Conservation (phyloP, 2,113 vertebrate species). For the Pleuronectes platessa region DNA sequence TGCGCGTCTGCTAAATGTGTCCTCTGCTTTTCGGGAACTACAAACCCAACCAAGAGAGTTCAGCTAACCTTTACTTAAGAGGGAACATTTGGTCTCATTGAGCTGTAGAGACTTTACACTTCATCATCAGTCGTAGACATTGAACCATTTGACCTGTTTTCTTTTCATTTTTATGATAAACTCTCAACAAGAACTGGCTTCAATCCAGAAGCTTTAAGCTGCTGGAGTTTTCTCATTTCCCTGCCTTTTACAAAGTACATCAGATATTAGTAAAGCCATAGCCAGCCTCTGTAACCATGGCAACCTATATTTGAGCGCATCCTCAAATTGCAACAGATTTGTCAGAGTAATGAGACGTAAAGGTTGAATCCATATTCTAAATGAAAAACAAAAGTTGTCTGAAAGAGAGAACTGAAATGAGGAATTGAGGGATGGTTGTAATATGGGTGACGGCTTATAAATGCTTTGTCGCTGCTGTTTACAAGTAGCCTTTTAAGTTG, state of each 20-base stretch:
- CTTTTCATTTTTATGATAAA: too few relatives aligned
- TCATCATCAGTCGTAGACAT: too few relatives aligned
- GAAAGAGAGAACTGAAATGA: conserved; percentile 7
- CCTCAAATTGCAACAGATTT: conserved; percentile 15
- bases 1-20: too few relatives aligned
- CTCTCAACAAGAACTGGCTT: background rate
- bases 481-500: conserved; percentile 8
- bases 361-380: conserved; percentile 20
- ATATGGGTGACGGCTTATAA: conserved; percentile 2
- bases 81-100: background rate
- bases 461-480: background rate
- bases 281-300: conserved; percentile 52
- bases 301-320: conserved; percentile 46
- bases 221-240: conserved; percentile 23
- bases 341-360: background rate
- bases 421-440: conserved; percentile 10
- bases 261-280: conserved; percentile 35
- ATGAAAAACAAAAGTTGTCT: conserved; percentile 35
- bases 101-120: background rate
- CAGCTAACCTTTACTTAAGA: too few relatives aligned
- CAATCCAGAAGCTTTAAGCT: background rate
- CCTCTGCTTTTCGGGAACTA: too few relatives aligned
- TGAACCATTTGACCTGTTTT: too few relatives aligned
- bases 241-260: conserved; percentile 12
- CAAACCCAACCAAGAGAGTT: too few relatives aligned